A percentile compares a stretch with the other conserved stretches of the same genome.
These are phyloP conservation scores for Aspidiotus destructor DNA, from an alignment of 2,888 invertebrate genomes.

Conservation along the genomic window DNA sequence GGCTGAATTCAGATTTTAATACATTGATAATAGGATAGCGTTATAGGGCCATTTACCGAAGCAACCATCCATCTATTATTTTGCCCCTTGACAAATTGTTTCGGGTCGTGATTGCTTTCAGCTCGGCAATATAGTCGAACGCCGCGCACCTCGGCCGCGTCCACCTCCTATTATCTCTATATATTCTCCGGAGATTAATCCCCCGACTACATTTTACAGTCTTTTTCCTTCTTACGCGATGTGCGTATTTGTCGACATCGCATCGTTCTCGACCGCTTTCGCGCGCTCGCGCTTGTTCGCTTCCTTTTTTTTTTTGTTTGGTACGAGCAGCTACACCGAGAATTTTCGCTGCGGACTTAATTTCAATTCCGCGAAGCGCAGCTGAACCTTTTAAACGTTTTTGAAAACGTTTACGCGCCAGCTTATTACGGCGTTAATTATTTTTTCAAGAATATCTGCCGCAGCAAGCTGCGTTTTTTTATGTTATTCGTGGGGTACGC, in stretches of 20 bases:
- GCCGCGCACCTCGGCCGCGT: slow-evolving; percentile 10
- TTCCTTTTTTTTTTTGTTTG: too few species aligned
- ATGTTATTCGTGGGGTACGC: too few species aligned
- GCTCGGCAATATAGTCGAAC: slow-evolving; percentile 27
- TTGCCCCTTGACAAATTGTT: slow-evolving; percentile 31
- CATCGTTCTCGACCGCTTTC: neutral
- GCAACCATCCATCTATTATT: slow-evolving; percentile 33
- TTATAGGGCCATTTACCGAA: slow-evolving; percentile 32
- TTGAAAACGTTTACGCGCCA: neutral
- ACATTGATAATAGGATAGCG: slow-evolving; percentile 32
- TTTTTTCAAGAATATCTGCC: neutral
- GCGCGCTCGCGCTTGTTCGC: neutral
- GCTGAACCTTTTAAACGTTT: slow-evolving; percentile 29
- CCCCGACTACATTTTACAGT: slow-evolving; percentile 27
- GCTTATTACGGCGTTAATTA: neutral
- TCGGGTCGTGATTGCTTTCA: slow-evolving; percentile 33
- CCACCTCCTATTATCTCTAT: slow-evolving; percentile 19
- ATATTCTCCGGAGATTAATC: slow-evolving; percentile 32
- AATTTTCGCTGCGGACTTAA: slow-evolving; percentile 21
- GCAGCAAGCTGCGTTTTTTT: neutral
- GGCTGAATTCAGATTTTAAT: slow-evolving; percentile 32
- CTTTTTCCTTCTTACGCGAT: slow-evolving; percentile 23
- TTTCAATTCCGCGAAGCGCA: slow-evolving; percentile 30
- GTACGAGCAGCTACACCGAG: slow-evolving; percentile 5
- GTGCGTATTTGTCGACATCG: slow-evolving; percentile 18